A percentile compares a stretch with the other conserved stretches of the same genome.
phyloP scores from a whole-genome alignment of 2,888 invertebrate genomes.

The Metellina segmentata region DNA sequence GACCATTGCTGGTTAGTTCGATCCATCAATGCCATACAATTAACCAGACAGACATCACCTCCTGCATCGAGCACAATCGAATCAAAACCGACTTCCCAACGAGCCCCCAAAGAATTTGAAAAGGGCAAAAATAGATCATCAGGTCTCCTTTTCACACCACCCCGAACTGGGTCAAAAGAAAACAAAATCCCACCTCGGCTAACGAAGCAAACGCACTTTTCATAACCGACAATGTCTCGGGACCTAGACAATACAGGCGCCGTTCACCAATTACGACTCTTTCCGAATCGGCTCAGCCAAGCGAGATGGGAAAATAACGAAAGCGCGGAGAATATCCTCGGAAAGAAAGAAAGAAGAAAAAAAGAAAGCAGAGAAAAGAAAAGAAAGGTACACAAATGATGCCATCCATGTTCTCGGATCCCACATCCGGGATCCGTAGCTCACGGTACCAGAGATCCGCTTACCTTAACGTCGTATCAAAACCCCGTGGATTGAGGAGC shows the following conservation, averaged over 20 bases:
- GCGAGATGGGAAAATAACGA: constrained; percentile 22
- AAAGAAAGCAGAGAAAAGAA: constrained; percentile 14
- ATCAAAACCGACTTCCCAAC: background rate
- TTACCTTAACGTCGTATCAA: constrained; percentile 63
- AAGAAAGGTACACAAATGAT: constrained; percentile 54
- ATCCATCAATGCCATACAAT: background rate
- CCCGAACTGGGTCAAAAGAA: background rate
- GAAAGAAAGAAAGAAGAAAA: constrained; percentile 26
- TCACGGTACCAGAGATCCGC: constrained; percentile 63
- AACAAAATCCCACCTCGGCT: background rate
- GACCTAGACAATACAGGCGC: constrained; percentile 10
- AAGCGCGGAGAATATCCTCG: constrained; percentile 13
- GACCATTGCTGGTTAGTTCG: background rate
- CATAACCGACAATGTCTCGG: background rate
- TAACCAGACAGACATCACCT: background rate
- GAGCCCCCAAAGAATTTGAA: background rate
- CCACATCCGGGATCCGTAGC: constrained; percentile 69
- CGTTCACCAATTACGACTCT: constrained; percentile 39
- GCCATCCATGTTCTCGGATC: constrained; percentile 39
- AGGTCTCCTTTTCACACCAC: constrained; percentile 13
- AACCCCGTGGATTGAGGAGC: constrained; percentile 58
- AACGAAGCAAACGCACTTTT: background rate
- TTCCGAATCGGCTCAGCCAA: constrained; percentile 31
- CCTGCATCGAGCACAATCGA: background rate
- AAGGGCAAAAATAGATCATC: constrained; percentile 22